Conservation (phyloP, 2,113 vertebrate species). For the Octodon degus region DNA sequence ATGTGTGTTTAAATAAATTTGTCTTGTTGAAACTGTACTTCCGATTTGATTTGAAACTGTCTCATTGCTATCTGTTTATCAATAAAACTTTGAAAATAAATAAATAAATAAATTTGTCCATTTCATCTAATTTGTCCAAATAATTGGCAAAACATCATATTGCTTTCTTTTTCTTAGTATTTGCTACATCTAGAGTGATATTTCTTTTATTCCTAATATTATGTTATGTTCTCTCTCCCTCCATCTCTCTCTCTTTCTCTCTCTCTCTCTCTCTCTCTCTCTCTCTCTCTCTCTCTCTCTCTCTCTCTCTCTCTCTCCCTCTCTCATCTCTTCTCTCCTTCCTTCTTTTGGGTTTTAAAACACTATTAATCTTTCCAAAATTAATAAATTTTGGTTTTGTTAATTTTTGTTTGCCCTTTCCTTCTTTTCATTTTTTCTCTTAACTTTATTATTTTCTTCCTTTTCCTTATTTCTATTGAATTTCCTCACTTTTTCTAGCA, state of each 20-base stretch:
- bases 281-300: neutral
- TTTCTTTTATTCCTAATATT: neutral
- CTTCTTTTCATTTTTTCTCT: conserved; percentile 17
- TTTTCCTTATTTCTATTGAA: neutral
- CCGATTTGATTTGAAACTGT: too few species aligned
- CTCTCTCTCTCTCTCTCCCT: neutral
- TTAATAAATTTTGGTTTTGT: neutral
- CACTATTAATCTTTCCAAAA: conserved; percentile 22
- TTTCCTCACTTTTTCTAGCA: neutral
- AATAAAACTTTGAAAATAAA: too few species aligned
- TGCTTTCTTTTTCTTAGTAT: conserved; percentile 13
- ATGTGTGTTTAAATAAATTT: conserved; percentile 40
- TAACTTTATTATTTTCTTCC: conserved; percentile 3
- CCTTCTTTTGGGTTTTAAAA: neutral
- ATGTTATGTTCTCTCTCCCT: neutral
- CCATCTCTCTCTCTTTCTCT: neutral
- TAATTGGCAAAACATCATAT: neutral
- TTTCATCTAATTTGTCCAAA: conserved; percentile 23
- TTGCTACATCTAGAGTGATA: neutral
- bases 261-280: neutral
- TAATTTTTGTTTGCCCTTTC: neutral
- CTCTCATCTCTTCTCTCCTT: too few species aligned
- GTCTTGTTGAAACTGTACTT: too few species aligned
- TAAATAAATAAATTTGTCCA: conserved; percentile 34
- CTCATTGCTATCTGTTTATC: too few species aligned